Evolutionary conservation across 2,113 vertebrate species (phyloP).

Genomic region (Melanocharis versteri): DNA sequence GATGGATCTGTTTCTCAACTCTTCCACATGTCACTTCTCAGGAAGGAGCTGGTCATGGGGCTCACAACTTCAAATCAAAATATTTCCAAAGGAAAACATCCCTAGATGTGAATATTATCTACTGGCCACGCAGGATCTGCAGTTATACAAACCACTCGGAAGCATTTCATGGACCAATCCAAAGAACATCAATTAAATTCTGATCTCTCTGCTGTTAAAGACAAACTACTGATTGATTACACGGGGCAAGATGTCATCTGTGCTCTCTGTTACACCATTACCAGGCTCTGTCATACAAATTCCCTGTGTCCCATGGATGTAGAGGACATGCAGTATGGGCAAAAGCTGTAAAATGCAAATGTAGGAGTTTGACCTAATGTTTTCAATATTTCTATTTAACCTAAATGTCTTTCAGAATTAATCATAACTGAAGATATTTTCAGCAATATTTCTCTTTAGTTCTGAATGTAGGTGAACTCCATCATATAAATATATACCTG

Average conservation of each 20-base stretch:
- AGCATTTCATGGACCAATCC: background rate
- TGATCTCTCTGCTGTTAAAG: background rate
- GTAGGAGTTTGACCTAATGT: background rate
- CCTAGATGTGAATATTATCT: background rate
- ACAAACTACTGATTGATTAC: slow-evolving; percentile 7
- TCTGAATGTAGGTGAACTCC: background rate
- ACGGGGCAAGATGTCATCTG: background rate
- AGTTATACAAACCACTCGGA: background rate
- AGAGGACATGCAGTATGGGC: background rate
- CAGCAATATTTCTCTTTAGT: background rate
- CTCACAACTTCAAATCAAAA: background rate
- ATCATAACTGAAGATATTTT: background rate
- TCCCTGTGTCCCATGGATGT: background rate
- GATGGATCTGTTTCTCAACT: slow-evolving; percentile 51
- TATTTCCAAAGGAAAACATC: background rate
- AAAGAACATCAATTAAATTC: background rate
- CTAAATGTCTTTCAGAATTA: background rate
- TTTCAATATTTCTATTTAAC: background rate
- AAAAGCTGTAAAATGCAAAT: background rate
- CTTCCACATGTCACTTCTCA: slow-evolving; percentile 27
- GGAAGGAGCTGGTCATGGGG: background rate
- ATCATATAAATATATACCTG: too few species aligned
- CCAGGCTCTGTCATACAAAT: background rate
- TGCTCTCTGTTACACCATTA: background rate
- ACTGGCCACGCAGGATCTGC: background rate